Evolutionary conservation across 1,140 invertebrate species (phyloP).

Genomic region (Listronotus oregonensis): DNA sequence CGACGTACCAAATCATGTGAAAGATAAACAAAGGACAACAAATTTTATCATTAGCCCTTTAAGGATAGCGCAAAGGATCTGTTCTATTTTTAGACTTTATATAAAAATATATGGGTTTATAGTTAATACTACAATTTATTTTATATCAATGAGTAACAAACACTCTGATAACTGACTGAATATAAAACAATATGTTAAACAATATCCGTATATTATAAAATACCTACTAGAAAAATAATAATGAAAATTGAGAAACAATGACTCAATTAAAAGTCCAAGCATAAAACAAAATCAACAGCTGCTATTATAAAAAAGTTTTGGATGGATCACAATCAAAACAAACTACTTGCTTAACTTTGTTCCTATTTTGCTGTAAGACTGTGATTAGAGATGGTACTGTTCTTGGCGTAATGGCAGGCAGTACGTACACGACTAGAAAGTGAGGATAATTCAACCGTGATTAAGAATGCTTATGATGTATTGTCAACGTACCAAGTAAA

Average conservation of each 20-base stretch:
- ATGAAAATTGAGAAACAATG: neutral
- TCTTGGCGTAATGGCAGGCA: no score
- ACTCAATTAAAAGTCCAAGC: constrained; percentile 4
- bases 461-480: constrained; percentile 5
- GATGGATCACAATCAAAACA: neutral
- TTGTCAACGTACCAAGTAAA: constrained; percentile 15
- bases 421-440: constrained; percentile 12
- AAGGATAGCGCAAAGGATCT: no score
- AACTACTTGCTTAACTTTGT: neutral
- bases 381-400: no score
- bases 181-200: constrained; percentile 6
- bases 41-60: no score
- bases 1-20: no score
- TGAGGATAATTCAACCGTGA: constrained; percentile 3
- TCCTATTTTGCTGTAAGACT: neutral
- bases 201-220: constrained; percentile 7
- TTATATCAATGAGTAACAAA: no score
- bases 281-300: neutral
- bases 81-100: no score
- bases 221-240: neutral
- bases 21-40: no score
- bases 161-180: no score
- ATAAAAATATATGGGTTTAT: no score
- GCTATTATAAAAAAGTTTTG: neutral
- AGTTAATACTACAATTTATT: no score